Base-by-base conservation (phyloP, 2,888 invertebrate species). In the Anticlea derivata region DNA sequence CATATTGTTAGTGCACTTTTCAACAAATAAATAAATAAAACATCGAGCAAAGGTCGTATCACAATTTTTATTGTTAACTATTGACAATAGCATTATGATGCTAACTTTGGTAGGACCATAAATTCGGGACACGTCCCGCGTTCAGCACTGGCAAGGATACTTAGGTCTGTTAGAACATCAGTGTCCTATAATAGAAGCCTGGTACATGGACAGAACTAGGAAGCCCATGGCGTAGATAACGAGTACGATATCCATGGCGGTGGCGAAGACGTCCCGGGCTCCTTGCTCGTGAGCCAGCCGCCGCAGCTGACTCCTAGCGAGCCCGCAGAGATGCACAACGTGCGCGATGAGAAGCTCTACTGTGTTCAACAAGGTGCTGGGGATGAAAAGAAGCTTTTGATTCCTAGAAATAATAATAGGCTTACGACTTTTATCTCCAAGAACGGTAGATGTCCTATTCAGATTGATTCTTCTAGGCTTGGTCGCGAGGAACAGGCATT, bases 141-240 rank as follows among this genome's bases (percentile, higher is more conserved):
- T n/a, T n/a, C n/a, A n/a, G n/a, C n/a, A 17, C 17, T 17, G 17
- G 2, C 17, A 17, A 17, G 17, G 17, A 17, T 17, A n/a, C n/a
- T n/a, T 17, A 17, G 17, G 4, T 17, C 17, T 17, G 17, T 17
- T 17, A 2, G 4, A 17, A 17, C 5, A 2, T 50, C 33, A 73
- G 12, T 24, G 22, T 10, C 44, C 45, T 17, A 51, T 35, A 11
- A 51, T 37, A 12, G 68, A 55, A 0, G 77, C 75, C 50, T 87
- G 83, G 54, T 84, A 87, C 64, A 86, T 58, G 1, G 84, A 80
- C 5, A 88, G 55, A 4, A 83, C 46, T 2, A 88, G 72, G 60
- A 87, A 87, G 0, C 86, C 86, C 7, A 86, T 58, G 0, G 83
- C 85, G 55, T 88, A 88, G 0, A 84, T 33, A 0, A 84, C 67